These are phyloP conservation scores for Deilephila porcellus DNA, from an alignment of 2,888 invertebrate species.

Conservation along the genomic window DNA sequence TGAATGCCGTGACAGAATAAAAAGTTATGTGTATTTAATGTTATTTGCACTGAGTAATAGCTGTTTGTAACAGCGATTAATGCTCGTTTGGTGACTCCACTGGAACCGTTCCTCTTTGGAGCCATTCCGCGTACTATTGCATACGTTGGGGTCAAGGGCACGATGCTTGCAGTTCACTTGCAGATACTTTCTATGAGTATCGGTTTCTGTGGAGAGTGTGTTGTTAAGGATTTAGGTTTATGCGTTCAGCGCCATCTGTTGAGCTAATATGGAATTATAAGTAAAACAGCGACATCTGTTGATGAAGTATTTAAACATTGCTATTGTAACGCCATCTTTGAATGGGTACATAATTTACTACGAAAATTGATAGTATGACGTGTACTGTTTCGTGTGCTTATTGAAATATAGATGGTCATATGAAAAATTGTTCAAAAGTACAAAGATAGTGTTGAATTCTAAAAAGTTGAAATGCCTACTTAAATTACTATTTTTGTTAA, in stretches of 20 bases:
- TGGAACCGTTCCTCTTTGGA: constrained; percentile 1
- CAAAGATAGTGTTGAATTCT: no score
- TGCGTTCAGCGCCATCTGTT: background rate
- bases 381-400: background rate
- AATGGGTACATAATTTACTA: background rate
- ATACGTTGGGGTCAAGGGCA: constrained; percentile 18
- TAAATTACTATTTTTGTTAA: no score
- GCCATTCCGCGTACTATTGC: constrained; percentile 19
- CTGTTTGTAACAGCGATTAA: background rate
- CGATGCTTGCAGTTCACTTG: background rate
- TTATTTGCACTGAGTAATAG: background rate
- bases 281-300: constrained; percentile 3
- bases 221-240: background rate
- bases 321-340: background rate
- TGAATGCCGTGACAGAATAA: background rate
- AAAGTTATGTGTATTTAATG: background rate
- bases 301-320: background rate
- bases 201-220: background rate
- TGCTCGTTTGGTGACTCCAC: constrained; percentile 7
- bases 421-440: background rate
- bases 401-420: background rate
- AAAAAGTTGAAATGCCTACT: no score
- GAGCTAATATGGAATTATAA: background rate
- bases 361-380: background rate
- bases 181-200: constrained; percentile 2